A percentile compares a stretch with the other conserved stretches of the same genome.
Evolutionary conservation across 64 coral and sea anemone species (phyloP).

Genomic region (Montipora foliosa): DNA sequence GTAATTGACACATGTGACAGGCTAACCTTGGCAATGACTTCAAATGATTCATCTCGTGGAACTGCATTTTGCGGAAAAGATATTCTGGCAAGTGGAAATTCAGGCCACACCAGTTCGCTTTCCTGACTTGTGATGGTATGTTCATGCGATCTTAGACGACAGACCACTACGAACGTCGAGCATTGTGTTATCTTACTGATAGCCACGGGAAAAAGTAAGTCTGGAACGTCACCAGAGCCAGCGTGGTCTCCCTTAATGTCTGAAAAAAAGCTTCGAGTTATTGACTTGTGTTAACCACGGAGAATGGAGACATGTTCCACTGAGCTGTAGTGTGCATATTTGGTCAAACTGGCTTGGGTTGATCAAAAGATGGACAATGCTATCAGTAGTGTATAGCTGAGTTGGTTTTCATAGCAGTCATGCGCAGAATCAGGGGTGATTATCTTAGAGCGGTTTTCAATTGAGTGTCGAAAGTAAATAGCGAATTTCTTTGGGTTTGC

Average conservation of each 20-base stretch:
- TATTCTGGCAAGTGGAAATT: slow-evolving; percentile 25
- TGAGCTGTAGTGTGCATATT: no score
- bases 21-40: slow-evolving; percentile 3
- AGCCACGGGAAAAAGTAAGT: slow-evolving; percentile 59
- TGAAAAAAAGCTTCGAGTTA: background rate
- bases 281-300: background rate
- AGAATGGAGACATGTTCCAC: background rate
- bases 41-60: background rate
- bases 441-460: no score
- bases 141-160: slow-evolving; percentile 40
- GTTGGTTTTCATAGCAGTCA: no score
- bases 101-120: background rate
- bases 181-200: slow-evolving; percentile 51
- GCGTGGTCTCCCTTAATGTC: slow-evolving; percentile 46
- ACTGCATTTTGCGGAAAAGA: slow-evolving; percentile 14
- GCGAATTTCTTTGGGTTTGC: no score
- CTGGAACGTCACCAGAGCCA: slow-evolving; percentile 1
- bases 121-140: background rate
- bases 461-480: no score
- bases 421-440: no score
- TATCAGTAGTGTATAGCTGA: no score
- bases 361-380: no score
- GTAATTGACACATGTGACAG: no score
- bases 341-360: no score
- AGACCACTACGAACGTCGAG: slow-evolving; percentile 63